Evolutionary conservation across 2,888 invertebrate genomes (phyloP), one percentile per base, ranked within the genome.

Genomic region (Drosophila buzzatii): DNA sequence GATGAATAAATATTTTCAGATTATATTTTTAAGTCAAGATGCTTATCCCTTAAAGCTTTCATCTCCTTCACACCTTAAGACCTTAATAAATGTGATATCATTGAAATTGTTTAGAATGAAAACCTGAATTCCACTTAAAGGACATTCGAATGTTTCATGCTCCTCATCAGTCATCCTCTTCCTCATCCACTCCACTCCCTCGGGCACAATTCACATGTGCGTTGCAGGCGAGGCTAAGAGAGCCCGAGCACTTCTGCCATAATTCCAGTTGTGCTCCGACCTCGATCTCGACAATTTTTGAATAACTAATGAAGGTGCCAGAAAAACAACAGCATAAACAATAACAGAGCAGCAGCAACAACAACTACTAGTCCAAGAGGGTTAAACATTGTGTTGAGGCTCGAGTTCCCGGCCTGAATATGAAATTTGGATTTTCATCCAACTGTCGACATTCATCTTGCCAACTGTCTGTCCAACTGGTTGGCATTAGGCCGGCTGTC

Each of bases 291-390:
- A 88, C 83, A 69, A 88, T 90, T 85, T 88, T 90, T 90, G 85
- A 90, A 90, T 85, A 90, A 90, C 86, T 90, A 85, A 90, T 85
- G 85, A 85, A 88, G 90, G 89, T 90, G 85, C 76, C 82, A 85
- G 76, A 71, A 76, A 72, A 81, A 86, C 79, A 81, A 74, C 74
- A 87, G 84, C 68, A 70, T 67, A 67, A 86, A 89, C 76, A 87
- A 89, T 73, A 89, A 84, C 64, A 68, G 37, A 44, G 23, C 49
- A 57, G 12, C 41, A 37, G 18, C 52, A 63, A 42, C 47, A 41
- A 57, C 52, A 63, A 56, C 63, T 20, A 23, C 37, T 23, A 0
- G 14, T 63, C 31, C 53, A 57, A 47, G 81, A 57, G 71, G 68
- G 80, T 75, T 76, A 59, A 64, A 72, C 58, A 57, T 73, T 64